These are phyloP conservation scores for Marmota flaviventris DNA, from an alignment of 2,113 vertebrate species.

Conservation along the genomic window DNA sequence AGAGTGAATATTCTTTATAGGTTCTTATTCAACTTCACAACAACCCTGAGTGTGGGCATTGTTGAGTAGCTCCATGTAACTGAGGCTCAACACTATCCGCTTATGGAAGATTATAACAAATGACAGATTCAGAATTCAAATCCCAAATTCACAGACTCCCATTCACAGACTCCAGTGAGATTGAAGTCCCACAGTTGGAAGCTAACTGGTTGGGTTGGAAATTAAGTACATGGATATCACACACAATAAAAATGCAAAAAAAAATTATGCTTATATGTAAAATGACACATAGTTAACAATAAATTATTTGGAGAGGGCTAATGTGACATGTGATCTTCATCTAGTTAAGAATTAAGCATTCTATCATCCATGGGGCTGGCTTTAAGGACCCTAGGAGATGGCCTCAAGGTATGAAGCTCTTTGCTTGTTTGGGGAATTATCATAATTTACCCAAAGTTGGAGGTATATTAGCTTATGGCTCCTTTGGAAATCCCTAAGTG, in stretches of 20 bases:
- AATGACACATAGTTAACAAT: neutral
- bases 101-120: neutral
- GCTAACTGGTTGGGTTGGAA: neutral
- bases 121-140: neutral
- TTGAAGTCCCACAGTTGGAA: conserved; percentile 1
- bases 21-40: neutral
- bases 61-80: neutral
- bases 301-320: neutral
- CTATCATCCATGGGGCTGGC: neutral
- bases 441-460: neutral
- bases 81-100: neutral
- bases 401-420: neutral
- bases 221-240: neutral
- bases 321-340: neutral
- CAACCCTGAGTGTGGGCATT: neutral
- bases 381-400: neutral
- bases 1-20: neutral
- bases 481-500: neutral
- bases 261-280: neutral
- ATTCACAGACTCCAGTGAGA: neutral
- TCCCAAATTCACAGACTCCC: neutral
- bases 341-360: conserved; percentile 48
- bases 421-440: neutral
- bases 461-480: neutral
- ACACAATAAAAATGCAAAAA: neutral